Percentiles rank a stretch among this genome's conserved stretches.
These are phyloP conservation scores for Myiozetetes cayanensis DNA, from an alignment of 2,113 vertebrate genomes.

Conservation along the genomic window DNA sequence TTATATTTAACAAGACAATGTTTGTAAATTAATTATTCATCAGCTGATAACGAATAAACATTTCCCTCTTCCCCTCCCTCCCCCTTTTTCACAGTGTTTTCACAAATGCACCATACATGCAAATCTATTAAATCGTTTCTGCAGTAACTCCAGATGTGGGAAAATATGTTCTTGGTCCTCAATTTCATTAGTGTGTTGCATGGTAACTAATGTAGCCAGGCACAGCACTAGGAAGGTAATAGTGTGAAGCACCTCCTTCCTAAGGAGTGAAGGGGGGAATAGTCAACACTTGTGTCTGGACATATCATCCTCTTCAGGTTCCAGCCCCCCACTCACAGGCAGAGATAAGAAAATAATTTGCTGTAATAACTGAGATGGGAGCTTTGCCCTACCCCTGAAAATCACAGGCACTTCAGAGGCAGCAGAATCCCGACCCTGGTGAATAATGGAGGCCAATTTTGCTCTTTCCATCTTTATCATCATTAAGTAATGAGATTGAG, in stretches of 20 bases:
- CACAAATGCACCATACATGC: slow-evolving; percentile 1
- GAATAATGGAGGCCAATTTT: not conserved
- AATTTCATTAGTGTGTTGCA: slow-evolving; percentile 31
- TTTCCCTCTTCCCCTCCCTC: not conserved
- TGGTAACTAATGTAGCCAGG: slow-evolving; percentile 37
- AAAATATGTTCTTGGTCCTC: slow-evolving; percentile 21
- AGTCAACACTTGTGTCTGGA: not conserved
- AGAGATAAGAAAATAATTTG: slow-evolving; percentile 11
- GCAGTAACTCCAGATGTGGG: slow-evolving; percentile 20
- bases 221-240: slow-evolving; percentile 32
- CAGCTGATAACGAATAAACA: slow-evolving; percentile 53
- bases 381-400: not conserved
- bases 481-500: not conserved
- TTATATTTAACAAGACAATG: slow-evolving; percentile 63
- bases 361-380: not conserved
- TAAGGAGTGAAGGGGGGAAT: not conserved
- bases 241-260: not conserved
- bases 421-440: not conserved
- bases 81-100: not conserved
- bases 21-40: slow-evolving; percentile 67
- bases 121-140: slow-evolving; percentile 37
- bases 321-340: not conserved
- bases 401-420: not conserved
- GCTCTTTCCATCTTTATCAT: not conserved
- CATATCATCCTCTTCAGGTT: not conserved